Base-by-base conservation (phyloP, 2,113 vertebrate genomes). In the Fulmarus glacialis region DNA sequence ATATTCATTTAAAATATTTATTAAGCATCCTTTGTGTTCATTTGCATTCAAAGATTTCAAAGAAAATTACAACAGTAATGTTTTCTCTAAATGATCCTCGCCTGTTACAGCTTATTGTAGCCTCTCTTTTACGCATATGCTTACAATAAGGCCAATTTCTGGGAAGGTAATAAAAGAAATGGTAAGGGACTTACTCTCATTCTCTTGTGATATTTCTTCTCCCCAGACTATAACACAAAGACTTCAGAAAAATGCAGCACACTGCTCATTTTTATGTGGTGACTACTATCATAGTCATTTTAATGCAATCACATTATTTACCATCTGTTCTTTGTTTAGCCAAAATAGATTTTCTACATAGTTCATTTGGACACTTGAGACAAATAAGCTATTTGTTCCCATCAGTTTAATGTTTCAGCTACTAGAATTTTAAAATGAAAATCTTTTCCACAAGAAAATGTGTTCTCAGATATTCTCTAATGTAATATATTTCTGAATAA, bases 271-370 rank as follows among this genome's bases (percentile, higher is more conserved):
- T 98, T 97, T 95, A 92, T 93, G 64, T 86, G 89, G 80, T 83
- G 87, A 97, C 91, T 93, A 48, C 84, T 71, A 93, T 73, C 78
- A 89, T 58, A 94, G 91, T 88, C 80, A 95, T 93, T 98, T 93
- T 96, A 98, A 96, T 95, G 83, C 89, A 97, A 95, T 96, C 93
- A 84, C 94, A 93, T 97, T 98, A 97, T 97, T 98, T 97, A 84
- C 96, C 98, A 97, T 97, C 97, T 98, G 97, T 86, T 98, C 89
- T 96, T 98, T 98, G 87, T 97, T 98, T 97, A 95, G 84, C 38
- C 79, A 97, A 94, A 98, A 98, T 94, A 97, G 95, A 97, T 98
- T 97, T 98, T 97, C 82, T 95, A 34, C 96, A 74, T 92, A 83
- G 92, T 83, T 98, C 87, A 91, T 98, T 97, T 94, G 96, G 95